Percentiles rank a stretch among this genome's conserved stretches.
phyloP scores from a whole-genome alignment of 2,797 vertebrate genomes.

The Spinus pinus region DNA sequence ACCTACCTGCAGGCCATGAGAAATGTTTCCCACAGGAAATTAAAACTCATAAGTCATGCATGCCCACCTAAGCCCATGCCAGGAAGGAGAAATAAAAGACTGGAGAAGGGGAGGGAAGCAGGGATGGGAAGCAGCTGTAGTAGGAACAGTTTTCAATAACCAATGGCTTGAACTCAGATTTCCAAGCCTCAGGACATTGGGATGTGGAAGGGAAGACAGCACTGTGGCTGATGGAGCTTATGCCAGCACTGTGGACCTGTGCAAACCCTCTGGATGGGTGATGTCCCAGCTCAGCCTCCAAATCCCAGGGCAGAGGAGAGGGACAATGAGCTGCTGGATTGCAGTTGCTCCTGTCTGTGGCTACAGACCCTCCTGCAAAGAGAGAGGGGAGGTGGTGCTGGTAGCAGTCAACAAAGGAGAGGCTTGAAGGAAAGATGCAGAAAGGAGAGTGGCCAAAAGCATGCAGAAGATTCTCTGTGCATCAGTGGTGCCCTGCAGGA shows the following conservation, averaged over 20 bases:
- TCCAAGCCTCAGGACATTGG: background rate
- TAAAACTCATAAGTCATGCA: constrained; percentile 27
- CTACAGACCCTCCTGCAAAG: background rate
- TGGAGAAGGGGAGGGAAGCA: background rate
- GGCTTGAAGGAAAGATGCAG: background rate
- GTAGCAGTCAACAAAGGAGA: background rate
- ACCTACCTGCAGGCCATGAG: constrained; percentile 35
- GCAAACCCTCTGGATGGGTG: background rate
- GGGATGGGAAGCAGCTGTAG: background rate
- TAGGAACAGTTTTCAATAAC: background rate
- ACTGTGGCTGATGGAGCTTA: background rate
- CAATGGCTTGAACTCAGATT: background rate
- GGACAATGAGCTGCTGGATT: background rate
- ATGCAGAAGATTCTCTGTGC: background rate
- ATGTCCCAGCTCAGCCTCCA: background rate
- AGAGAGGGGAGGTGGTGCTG: background rate
- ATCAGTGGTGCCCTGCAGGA: background rate
- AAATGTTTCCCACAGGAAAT: constrained; percentile 57
- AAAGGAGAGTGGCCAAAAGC: background rate
- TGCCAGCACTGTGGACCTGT: background rate
- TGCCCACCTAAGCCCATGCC: constrained; percentile 42
- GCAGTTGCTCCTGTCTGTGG: background rate
- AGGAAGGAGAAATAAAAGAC: constrained; percentile 33
- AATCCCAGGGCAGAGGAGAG: background rate
- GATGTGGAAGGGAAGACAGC: background rate